These are phyloP conservation scores for Lutraria lutraria DNA, from an alignment of 2,888 invertebrate species.

Conservation along the genomic window DNA sequence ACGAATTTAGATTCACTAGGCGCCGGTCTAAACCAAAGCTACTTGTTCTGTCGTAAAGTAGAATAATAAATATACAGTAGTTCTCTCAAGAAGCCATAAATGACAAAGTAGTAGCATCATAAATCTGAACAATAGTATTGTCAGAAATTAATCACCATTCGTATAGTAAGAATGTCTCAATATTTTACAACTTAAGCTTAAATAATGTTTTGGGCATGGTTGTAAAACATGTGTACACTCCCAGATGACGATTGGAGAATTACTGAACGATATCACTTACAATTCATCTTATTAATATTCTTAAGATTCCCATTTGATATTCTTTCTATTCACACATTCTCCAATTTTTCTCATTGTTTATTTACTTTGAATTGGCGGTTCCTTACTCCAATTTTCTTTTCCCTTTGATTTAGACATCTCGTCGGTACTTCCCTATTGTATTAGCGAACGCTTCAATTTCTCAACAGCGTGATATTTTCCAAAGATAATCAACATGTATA, in stretches of 20 bases:
- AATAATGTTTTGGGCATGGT: background rate
- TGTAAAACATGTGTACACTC: background rate
- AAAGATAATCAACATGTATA: too few relatives aligned
- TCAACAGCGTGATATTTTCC: too few relatives aligned
- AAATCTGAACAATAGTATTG: background rate
- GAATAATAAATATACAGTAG: constrained; percentile 8
- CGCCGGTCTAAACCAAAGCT: constrained; percentile 1
- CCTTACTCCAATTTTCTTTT: too few relatives aligned
- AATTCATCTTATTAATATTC: too few relatives aligned
- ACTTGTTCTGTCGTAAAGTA: background rate
- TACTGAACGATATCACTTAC: too few relatives aligned
- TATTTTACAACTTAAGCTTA: background rate
- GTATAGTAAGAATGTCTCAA: background rate
- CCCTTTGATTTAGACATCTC: too few relatives aligned
- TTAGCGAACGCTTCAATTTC: too few relatives aligned
- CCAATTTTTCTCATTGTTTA: too few relatives aligned
- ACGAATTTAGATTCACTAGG: constrained; percentile 4
- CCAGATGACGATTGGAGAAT: background rate
- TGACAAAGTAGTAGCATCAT: constrained; percentile 1
- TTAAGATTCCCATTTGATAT: too few relatives aligned
- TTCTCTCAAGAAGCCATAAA: constrained; percentile 1
- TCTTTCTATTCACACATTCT: too few relatives aligned
- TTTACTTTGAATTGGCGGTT: too few relatives aligned
- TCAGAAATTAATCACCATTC: constrained; percentile 18
- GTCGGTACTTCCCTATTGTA: too few relatives aligned